A percentile compares a stretch with the other conserved stretches of the same genome.
Conservation (phyloP, 2,797 vertebrate species). For the Alca torda region DNA sequence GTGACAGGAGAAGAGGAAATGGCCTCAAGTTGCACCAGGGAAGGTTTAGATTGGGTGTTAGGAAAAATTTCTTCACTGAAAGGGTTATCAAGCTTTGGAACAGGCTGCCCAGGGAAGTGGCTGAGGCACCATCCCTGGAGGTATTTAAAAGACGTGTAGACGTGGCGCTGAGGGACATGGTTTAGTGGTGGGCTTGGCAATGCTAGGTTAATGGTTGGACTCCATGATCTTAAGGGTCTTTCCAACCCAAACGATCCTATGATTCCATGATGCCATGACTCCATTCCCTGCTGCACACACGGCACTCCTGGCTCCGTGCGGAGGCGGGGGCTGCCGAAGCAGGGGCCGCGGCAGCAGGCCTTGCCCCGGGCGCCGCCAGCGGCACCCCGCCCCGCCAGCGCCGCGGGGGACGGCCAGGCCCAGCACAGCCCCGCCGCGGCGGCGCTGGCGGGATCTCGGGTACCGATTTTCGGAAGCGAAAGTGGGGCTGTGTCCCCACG, state of each 20-base stretch:
- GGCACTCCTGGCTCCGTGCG: background rate
- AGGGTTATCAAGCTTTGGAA: background rate
- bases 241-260: background rate
- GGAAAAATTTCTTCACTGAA: background rate
- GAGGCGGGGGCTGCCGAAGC: background rate
- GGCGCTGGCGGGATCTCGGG: background rate
- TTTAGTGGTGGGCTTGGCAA: too few species aligned
- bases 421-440: background rate
- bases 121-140: background rate
- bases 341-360: background rate
- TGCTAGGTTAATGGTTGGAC: background rate
- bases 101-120: background rate
- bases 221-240: background rate
- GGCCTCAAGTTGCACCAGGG: background rate
- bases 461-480: rapidly evolving
- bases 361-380: too few species aligned
- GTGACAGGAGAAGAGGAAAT: background rate
- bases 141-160: background rate
- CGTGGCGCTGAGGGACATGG: background rate
- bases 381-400: too few species aligned
- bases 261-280: too few species aligned
- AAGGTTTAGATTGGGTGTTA: background rate
- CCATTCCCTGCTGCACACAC: background rate
- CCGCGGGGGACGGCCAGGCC: rapidly evolving
- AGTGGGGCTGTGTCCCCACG: too few species aligned